phyloP scores from a whole-genome alignment of 2,888 invertebrate species.

The Lasius platythorax region DNA sequence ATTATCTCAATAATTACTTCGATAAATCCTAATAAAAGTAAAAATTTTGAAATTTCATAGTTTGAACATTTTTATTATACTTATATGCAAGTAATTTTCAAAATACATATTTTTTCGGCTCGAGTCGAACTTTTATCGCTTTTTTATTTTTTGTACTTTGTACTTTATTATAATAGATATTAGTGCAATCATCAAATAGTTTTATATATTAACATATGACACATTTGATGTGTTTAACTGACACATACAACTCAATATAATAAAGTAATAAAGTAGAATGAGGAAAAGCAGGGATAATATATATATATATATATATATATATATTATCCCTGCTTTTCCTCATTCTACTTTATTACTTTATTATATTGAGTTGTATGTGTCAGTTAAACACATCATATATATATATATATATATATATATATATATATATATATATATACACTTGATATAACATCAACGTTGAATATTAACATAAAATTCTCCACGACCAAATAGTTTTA shows the following conservation, averaged over 20 bases:
- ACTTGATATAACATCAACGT: conserved; percentile 1
- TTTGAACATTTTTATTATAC: too few species aligned
- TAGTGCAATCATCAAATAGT: background rate
- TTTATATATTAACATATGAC: background rate
- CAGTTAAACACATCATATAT: too few species aligned
- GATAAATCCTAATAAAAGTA: too few species aligned
- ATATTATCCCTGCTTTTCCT: too few species aligned
- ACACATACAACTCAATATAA: background rate
- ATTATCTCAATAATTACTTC: too few species aligned
- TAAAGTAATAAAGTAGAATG: background rate
- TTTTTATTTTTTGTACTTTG: background rate
- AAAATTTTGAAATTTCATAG: too few species aligned
- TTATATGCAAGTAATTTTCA: too few species aligned
- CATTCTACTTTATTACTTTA: too few species aligned
- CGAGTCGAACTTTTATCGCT: background rate
- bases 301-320: background rate
- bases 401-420: background rate
- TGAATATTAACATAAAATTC: conserved; percentile 5
- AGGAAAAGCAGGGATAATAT: background rate
- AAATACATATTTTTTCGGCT: too few species aligned
- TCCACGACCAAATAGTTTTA: background rate
- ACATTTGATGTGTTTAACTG: background rate
- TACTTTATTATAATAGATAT: background rate
- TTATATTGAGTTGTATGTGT: too few species aligned
- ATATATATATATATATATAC: background rate